phyloP scores from a whole-genome alignment of 2,113 vertebrate genomes.

The Campylomormyrus tamandua region DNA sequence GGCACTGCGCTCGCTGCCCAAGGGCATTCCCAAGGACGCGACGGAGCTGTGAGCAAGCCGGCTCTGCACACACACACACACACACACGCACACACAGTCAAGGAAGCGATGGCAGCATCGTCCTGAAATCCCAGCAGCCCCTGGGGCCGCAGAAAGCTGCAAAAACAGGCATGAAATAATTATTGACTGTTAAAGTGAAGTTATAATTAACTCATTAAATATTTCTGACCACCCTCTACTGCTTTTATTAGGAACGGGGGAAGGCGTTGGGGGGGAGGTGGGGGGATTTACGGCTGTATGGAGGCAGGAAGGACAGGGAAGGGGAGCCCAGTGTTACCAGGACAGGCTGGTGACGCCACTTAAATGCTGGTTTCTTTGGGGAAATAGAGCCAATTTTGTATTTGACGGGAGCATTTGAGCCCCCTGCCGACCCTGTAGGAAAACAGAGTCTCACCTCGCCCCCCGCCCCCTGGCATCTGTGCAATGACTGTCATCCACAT shows the following conservation, averaged over 20 bases:
- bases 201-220: constrained; percentile 4
- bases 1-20: constrained; percentile 77
- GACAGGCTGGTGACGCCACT: not conserved
- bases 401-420: not conserved
- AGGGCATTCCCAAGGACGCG: constrained; percentile 89
- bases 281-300: not conserved
- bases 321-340: not conserved
- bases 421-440: not conserved
- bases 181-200: constrained; percentile 2
- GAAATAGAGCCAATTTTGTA: not conserved
- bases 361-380: not conserved
- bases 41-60: constrained; percentile 84
- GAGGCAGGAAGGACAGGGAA: not conserved
- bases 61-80: not conserved
- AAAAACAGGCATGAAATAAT: constrained; percentile 9
- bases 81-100: not conserved
- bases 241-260: not conserved
- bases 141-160: not conserved
- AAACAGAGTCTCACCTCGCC: not conserved
- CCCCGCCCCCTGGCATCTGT: not conserved
- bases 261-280: not conserved
- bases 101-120: not conserved
- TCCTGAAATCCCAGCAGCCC: not conserved
- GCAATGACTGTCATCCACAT: not conserved
- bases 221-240: not conserved